Conservation (phyloP, 1,140 invertebrate species). For the Panagrolaimus sp. region DNA sequence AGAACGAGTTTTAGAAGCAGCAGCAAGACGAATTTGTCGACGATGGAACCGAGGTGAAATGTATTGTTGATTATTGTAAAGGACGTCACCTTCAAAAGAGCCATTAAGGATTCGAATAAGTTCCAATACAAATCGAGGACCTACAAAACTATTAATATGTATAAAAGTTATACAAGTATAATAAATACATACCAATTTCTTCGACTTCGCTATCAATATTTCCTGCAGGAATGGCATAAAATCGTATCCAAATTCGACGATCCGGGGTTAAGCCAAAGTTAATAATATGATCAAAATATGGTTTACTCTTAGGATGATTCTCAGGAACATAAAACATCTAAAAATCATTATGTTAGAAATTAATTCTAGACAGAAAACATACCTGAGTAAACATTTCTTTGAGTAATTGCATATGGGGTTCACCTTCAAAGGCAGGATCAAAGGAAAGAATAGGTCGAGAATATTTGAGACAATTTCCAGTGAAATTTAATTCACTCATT, state of each 20-base stretch:
- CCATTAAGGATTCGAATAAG: conserved; percentile 84
- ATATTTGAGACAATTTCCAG: conserved; percentile 90
- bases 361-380: conserved; percentile 33
- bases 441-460: conserved; percentile 90
- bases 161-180: too few species aligned
- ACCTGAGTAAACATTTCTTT: conserved; percentile 79
- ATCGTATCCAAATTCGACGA: conserved; percentile 93
- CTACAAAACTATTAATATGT: conserved; percentile 59
- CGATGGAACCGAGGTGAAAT: conserved; percentile 71
- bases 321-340: conserved; percentile 90
- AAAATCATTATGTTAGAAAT: conserved; percentile 39
- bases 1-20: conserved; percentile 18
- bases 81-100: conserved; percentile 80
- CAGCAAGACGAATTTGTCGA: conserved; percentile 36
- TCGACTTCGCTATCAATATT: conserved; percentile 85
- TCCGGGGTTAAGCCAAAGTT: conserved; percentile 82
- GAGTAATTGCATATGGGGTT: conserved; percentile 75
- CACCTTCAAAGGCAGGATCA: conserved; percentile 73
- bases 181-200: conserved; percentile 80
- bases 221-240: conserved; percentile 94
- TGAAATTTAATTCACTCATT: conserved; percentile 91
- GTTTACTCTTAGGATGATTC: conserved; percentile 94
- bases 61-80: conserved; percentile 90
- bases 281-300: conserved; percentile 96
- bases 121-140: conserved; percentile 89